These are phyloP conservation scores for Phrynocephalus guinanensis DNA, from an alignment of 2,797 vertebrate species.

Conservation along the genomic window DNA sequence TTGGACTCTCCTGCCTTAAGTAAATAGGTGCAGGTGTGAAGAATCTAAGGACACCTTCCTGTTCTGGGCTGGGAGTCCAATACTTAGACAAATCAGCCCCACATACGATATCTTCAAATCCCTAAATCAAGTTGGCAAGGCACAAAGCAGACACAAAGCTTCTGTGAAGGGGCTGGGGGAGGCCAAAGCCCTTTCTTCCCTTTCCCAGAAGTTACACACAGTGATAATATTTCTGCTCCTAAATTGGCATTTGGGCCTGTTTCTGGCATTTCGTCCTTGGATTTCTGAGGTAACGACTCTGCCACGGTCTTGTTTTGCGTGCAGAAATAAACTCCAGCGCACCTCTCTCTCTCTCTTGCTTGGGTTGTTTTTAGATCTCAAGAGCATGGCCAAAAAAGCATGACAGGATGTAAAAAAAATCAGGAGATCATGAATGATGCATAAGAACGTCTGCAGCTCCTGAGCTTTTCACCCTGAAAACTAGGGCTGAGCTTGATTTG, in stretches of 20 bases:
- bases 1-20: too few species aligned
- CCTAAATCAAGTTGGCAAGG: too few species aligned
- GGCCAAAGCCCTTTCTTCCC: too few species aligned
- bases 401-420: conserved; percentile 27
- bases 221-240: not conserved
- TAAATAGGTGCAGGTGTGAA: too few species aligned
- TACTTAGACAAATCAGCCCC: too few species aligned
- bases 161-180: too few species aligned
- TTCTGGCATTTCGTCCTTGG: not conserved
- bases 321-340: conserved; percentile 11
- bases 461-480: conserved; percentile 12
- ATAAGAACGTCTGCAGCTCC: conserved; percentile 31
- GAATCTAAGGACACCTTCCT: too few species aligned
- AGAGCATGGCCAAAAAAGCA: conserved; percentile 5
- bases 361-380: conserved; percentile 34
- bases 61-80: too few species aligned
- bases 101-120: too few species aligned
- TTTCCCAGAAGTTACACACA: not conserved
- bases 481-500: not conserved
- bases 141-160: too few species aligned
- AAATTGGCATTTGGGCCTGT: not conserved
- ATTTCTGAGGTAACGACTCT: not conserved
- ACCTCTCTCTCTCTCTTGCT: not conserved
- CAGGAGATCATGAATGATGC: conserved; percentile 29
- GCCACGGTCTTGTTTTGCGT: not conserved